Evolutionary conservation across 2,797 vertebrate genomes (phyloP), one percentile per base, ranked within the genome.

Genomic region (Gymnothorax reevesii): DNA sequence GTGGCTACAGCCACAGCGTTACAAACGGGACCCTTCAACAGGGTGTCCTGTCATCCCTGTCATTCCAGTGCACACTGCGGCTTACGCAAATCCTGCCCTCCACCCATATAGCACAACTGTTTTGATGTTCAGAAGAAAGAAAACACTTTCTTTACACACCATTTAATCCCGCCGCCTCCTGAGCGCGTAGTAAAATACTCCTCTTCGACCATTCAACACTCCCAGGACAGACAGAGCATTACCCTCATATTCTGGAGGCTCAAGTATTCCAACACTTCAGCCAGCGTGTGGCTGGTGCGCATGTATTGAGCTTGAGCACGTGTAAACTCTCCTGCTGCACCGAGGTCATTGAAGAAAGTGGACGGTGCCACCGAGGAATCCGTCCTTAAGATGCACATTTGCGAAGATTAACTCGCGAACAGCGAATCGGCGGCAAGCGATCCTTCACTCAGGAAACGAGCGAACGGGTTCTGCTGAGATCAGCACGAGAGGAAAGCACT

Each of bases 1-100:
- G 73, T 57, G 64, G 79, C 85, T 49, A 86, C 84, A n/a, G 64
- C 60, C 82, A 83, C 17, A 13, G 84, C 27, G 75, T 42, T 86
- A 20, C 25, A 8, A 66, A 66, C 22, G 9, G 71, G 27, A 73
- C 33, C n/a, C 82, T 80, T 3, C 62, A 20, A 75, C 73, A 75
- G 73, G 13, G 33, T 27, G 71, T 15, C 71, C 49, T 3, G 75
- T 52, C 7, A 79, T 42, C 33, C 33, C 33, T 20, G 75, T 79
- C 3, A 52, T 7, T 79, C 33, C 33, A 52, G 15, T 20, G 42
- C 33, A 52, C 33, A 49, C 42, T 7, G 13, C 42, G 20, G 75
- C 15, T 54, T 17, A 49, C 75, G 7, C 75, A 79, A 49, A 79
- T 54, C 42, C 33, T 17, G 42, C 52, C 75, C 33, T 82, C 52